Percentiles rank a stretch among this genome's conserved stretches.
phyloP scores from a whole-genome alignment of 2,888 invertebrate species.

The Cryptophagus acutangulus region DNA sequence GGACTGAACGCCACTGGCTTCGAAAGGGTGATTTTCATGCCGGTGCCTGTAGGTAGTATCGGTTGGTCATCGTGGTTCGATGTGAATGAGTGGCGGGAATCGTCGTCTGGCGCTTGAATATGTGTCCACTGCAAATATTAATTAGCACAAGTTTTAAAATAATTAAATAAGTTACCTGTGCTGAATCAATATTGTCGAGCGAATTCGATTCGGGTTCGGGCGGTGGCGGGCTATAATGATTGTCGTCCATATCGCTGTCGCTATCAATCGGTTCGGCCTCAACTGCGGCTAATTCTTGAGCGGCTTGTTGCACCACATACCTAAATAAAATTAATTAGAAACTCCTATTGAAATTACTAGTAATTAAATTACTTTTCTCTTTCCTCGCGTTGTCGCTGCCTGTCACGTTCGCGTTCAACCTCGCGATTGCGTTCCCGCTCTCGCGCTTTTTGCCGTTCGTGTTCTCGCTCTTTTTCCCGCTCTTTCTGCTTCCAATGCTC shows the following conservation, averaged over 20 bases:
- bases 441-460: conserved; percentile 51
- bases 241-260: conserved; percentile 53
- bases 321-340: conserved; percentile 31
- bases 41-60: conserved; percentile 36
- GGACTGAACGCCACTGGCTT: conserved; percentile 45
- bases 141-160: conserved; percentile 3
- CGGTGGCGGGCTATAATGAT: conserved; percentile 42
- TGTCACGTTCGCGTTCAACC: conserved; percentile 61
- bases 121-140: conserved; percentile 42
- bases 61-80: conserved; percentile 44
- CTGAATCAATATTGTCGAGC: conserved; percentile 39
- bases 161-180: conserved; percentile 33
- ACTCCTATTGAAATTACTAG: not conserved
- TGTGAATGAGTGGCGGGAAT: conserved; percentile 47
- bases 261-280: conserved; percentile 73
- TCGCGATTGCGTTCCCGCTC: conserved; percentile 85
- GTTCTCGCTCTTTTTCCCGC: conserved; percentile 53
- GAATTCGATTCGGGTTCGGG: conserved; percentile 35
- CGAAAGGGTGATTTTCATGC: conserved; percentile 46
- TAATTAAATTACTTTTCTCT: conserved; percentile 38
- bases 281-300: conserved; percentile 58
- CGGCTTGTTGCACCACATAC: conserved; percentile 55
- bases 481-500: conserved; percentile 59
- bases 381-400: conserved; percentile 45
- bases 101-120: conserved; percentile 47